Evolutionary conservation across 2,888 invertebrate species (phyloP), one percentile per base, ranked within the genome.

Genomic region (Lathronympha strigana): DNA sequence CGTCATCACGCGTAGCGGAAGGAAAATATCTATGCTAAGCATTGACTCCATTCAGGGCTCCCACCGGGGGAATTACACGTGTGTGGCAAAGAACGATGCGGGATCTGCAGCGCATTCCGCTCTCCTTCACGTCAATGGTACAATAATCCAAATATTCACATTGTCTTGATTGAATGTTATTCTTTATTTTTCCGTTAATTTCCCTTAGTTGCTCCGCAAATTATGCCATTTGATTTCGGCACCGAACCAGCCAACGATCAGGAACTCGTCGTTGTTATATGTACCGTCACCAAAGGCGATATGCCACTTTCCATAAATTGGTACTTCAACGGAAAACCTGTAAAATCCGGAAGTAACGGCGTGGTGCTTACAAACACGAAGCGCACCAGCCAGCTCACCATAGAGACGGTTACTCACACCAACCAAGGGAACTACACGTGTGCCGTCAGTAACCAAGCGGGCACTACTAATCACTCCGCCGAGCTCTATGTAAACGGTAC

Each of bases 261-360:
- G 72, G 95, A 95, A 76, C 93, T 94, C 86, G 93, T 94, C 31
- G 94, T 95, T 21, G 93, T 94, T 15, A 93, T 93, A 60, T 97
- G 96, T 81, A 93, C 94, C 47, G 95, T 95, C 23, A 94, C 93
- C 72, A 95, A 95, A 83, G 96, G 97, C 31, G 97, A 97, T 82
- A 84, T 95, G 69, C 97, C 97, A 9, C 90, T 97, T 66, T 93
- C 93, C 71, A 95, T 97, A 67, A 92, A 93, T 54, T 97, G 97
- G 97, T 94, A 90, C 71, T 93, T 94, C 75, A 92, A 93, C 72
- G 88, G 84, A 60, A 80, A 81, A 67, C 71, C 78, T n/a, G 75
- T 93, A 23, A 81, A 76, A 71, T 92, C 89, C 73, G 93, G 92
- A 69, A 87, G 87, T 67, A 94, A 93, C 62, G 88, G 95, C 51